phyloP scores from a whole-genome alignment of 2,888 invertebrate species.

The Drosophila setosimentum region DNA sequence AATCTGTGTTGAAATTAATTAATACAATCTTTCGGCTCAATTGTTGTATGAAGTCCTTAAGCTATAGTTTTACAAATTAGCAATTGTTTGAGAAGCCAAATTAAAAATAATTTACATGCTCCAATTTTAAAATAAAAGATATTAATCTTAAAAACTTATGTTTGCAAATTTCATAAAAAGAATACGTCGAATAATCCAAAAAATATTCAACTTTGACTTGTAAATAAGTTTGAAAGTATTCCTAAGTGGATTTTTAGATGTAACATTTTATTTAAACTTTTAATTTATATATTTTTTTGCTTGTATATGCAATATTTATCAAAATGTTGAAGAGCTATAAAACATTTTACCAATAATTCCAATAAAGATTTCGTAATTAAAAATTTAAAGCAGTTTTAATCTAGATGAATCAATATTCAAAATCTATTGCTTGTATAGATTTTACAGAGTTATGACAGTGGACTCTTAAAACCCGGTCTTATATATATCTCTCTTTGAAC shows the following conservation, averaged over 20 bases:
- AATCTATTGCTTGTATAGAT: neutral
- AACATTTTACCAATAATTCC: neutral
- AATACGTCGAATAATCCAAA: neutral
- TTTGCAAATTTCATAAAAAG: neutral
- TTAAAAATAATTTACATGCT: neutral
- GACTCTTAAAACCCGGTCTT: neutral
- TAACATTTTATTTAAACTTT: fast-evolving
- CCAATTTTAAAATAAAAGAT: no score
- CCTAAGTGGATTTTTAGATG: neutral
- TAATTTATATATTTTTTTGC: neutral
- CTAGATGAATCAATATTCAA: neutral
- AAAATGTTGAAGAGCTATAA: neutral
- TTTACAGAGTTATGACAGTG: neutral
- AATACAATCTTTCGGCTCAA: neutral
- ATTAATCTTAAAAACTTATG: neutral
- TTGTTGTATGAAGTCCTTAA: neutral
- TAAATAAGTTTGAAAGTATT: neutral
- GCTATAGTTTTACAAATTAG: neutral
- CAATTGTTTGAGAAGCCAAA: neutral
- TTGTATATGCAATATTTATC: neutral
- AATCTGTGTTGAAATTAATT: neutral
- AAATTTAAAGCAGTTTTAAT: neutral
- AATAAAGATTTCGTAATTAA: neutral
- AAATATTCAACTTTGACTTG: neutral
- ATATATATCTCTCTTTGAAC: neutral